phyloP scores from a whole-genome alignment of 2,113 vertebrate species.

The Austrofundulus limnaeus region DNA sequence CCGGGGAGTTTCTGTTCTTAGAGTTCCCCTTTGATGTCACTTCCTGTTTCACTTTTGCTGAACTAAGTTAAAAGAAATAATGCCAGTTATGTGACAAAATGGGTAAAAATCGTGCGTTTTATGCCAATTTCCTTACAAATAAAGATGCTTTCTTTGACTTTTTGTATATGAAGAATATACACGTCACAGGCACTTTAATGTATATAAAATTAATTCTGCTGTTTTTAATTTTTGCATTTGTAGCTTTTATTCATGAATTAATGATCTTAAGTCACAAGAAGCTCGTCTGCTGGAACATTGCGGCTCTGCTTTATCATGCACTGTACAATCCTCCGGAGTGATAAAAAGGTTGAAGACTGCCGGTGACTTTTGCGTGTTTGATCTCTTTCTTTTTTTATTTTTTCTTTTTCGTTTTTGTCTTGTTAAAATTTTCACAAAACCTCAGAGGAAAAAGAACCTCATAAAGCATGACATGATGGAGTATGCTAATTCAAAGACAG shows the following conservation, averaged over 20 bases:
- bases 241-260: constrained; percentile 24
- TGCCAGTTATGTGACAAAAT: too few species aligned
- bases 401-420: constrained; percentile 11
- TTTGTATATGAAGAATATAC: too few species aligned
- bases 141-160: too few species aligned
- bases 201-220: constrained; percentile 40
- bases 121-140: too few species aligned
- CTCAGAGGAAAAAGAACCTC: constrained; percentile 18
- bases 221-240: constrained; percentile 13
- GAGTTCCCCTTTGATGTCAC: too few species aligned
- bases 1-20: too few species aligned
- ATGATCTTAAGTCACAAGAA: constrained; percentile 17
- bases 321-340: constrained; percentile 39
- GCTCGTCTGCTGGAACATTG: constrained; percentile 6
- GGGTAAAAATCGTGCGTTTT: too few species aligned
- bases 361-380: constrained; percentile 26
- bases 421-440: constrained; percentile 44
- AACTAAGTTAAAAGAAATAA: too few species aligned
- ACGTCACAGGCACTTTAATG: too few species aligned
- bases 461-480: constrained; percentile 4
- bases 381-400: constrained; percentile 18
- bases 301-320: constrained; percentile 26
- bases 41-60: too few species aligned
- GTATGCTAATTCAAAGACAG: constrained; percentile 41
- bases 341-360: constrained; percentile 29